Evolutionary conservation across 2,888 invertebrate species (phyloP).

Genomic region (Amphiduros pacificus): DNA sequence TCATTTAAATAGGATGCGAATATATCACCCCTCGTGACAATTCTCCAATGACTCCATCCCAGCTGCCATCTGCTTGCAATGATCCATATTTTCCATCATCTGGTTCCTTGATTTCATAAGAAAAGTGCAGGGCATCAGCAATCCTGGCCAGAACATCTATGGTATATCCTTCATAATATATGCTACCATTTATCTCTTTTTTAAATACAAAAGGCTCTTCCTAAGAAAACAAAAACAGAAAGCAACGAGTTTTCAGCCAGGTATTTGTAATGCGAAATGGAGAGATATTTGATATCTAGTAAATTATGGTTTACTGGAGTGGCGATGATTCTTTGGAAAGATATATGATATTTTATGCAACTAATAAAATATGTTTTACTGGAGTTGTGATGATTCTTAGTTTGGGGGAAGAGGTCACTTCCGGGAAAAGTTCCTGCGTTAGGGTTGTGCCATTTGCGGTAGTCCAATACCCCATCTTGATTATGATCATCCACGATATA

Average conservation of each 20-base stretch:
- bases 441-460: no score
- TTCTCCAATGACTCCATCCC: conserved; percentile 26
- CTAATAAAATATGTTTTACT: no score
- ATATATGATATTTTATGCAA: no score
- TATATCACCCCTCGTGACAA: conserved; percentile 23
- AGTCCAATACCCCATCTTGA: no score
- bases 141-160: conserved; percentile 77
- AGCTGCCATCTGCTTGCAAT: conserved; percentile 14
- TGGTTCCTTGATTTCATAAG: conserved; percentile 77
- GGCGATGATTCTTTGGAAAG: no score
- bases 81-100: conserved; percentile 64
- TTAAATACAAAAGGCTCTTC: conserved; percentile 38
- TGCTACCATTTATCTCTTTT: conserved; percentile 26
- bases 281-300: no score
- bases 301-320: no score
- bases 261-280: no score
- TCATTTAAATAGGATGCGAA: no score
- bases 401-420: background rate
- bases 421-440: background rate
- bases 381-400: background rate
- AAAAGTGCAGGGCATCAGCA: conserved; percentile 74
- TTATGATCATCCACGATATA: no score
- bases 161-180: conserved; percentile 71
- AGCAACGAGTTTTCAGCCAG: no score
- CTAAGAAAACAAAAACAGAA: conserved; percentile 23